phyloP scores from a whole-genome alignment of 2,113 vertebrate species.

The Gadus macrocephalus region DNA sequence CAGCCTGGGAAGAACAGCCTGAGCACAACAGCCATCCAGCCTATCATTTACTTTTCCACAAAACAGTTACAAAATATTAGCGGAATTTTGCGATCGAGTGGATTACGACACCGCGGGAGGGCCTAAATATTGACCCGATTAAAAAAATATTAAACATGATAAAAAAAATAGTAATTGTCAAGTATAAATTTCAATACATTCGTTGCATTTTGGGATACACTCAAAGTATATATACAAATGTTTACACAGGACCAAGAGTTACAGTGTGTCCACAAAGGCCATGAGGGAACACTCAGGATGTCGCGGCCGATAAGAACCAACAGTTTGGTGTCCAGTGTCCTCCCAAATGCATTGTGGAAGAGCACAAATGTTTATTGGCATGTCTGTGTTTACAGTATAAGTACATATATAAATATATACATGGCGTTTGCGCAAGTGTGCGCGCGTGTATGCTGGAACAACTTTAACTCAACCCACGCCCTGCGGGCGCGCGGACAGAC shows the following conservation, averaged over 20 bases:
- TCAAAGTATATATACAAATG: conserved; percentile 43
- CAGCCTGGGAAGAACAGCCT: background rate
- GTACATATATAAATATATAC: background rate
- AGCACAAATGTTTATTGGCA: too few species aligned
- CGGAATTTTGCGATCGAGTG: conserved; percentile 9
- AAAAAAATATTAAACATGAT: conserved; percentile 29
- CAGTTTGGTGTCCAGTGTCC: too few species aligned
- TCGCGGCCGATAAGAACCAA: background rate
- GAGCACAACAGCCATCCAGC: conserved; percentile 20
- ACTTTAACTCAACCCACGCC: background rate
- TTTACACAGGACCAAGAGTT: conserved; percentile 40
- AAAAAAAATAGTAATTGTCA: conserved; percentile 42
- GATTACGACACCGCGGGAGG: too few species aligned
- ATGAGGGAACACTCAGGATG: background rate
- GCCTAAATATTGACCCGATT: background rate
- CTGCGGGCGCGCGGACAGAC: too few species aligned
- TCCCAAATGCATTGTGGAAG: too few species aligned
- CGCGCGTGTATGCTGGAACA: background rate
- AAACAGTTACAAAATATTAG: conserved; percentile 3
- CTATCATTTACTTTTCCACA: conserved; percentile 34
- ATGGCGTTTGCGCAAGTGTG: background rate
- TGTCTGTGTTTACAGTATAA: too few species aligned
- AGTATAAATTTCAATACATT: conserved; percentile 68
- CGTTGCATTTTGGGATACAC: conserved; percentile 35
- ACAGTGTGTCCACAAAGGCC: background rate